phyloP scores from a whole-genome alignment of 1,140 invertebrate genomes.

The Drosophila seguyi region DNA sequence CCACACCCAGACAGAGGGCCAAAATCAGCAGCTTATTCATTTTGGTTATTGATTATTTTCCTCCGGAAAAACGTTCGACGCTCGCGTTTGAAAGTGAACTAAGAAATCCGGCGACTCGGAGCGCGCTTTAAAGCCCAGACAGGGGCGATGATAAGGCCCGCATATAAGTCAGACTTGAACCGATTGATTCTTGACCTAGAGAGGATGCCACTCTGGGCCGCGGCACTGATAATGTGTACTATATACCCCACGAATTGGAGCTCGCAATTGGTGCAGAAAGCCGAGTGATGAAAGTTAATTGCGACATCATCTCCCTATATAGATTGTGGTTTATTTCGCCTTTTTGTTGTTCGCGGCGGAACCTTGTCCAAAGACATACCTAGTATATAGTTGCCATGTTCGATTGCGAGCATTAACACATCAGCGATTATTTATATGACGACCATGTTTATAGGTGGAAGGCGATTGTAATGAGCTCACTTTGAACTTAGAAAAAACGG shows the following conservation, averaged over 20 bases:
- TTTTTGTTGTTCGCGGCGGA: conserved; percentile 16
- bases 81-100: conserved; percentile 61
- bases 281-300: conserved; percentile 73
- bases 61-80: conserved; percentile 54
- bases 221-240: conserved; percentile 49
- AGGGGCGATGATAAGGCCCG: conserved; percentile 25
- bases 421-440: conserved; percentile 7
- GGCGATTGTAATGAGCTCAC: conserved; percentile 29
- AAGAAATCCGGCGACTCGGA: conserved; percentile 52
- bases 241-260: conserved; percentile 35
- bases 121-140: conserved; percentile 65
- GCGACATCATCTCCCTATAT: conserved; percentile 51
- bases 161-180: conserved; percentile 62
- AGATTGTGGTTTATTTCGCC: conserved; percentile 8
- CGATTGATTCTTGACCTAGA: conserved; percentile 81
- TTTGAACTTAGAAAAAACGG: conserved; percentile 40
- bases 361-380: conserved; percentile 49
- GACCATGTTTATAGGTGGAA: conserved; percentile 18
- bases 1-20: conserved; percentile 75
- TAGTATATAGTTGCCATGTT: conserved; percentile 51
- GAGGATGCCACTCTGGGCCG: conserved; percentile 52
- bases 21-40: conserved; percentile 75
- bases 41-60: conserved; percentile 35
- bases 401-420: conserved; percentile 6
- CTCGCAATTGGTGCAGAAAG: conserved; percentile 79